These are phyloP conservation scores for Zosterops hypoxanthus DNA, from an alignment of 2,113 vertebrate species.

Conservation along the genomic window DNA sequence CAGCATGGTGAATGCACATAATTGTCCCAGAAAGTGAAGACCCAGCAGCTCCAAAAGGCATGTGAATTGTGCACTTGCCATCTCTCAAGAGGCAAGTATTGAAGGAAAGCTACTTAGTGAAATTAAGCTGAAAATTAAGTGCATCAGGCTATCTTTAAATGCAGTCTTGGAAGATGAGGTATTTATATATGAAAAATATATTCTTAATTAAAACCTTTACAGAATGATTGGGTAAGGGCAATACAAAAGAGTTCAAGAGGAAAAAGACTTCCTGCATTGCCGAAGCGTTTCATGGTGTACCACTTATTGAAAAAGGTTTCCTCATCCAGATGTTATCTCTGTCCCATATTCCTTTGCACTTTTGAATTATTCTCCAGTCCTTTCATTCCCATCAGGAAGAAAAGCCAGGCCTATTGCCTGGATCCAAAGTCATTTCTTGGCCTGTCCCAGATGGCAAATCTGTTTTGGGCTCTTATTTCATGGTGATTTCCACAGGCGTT, in stretches of 20 bases:
- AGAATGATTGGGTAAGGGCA: background rate
- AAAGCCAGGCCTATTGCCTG: background rate
- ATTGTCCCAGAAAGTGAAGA: conserved; percentile 14
- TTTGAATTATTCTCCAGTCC: background rate
- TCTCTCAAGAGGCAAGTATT: conserved; percentile 81
- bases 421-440: background rate
- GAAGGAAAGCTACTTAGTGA: conserved; percentile 48
- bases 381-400: accelerated
- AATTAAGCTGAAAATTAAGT: background rate
- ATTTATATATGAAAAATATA: background rate
- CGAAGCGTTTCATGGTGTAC: background rate
- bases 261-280: background rate
- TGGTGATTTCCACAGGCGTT: background rate
- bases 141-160: background rate
- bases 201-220: background rate
- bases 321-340: background rate
- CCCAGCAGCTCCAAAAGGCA: conserved; percentile 38
- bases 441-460: background rate
- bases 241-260: background rate
- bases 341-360: background rate
- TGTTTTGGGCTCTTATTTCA: background rate
- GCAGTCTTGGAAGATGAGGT: background rate
- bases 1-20: background rate
- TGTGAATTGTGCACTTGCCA: conserved; percentile 69
- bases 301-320: background rate